Evolutionary conservation across 2,797 vertebrate genomes (phyloP).

Genomic region (Morus bassanus): DNA sequence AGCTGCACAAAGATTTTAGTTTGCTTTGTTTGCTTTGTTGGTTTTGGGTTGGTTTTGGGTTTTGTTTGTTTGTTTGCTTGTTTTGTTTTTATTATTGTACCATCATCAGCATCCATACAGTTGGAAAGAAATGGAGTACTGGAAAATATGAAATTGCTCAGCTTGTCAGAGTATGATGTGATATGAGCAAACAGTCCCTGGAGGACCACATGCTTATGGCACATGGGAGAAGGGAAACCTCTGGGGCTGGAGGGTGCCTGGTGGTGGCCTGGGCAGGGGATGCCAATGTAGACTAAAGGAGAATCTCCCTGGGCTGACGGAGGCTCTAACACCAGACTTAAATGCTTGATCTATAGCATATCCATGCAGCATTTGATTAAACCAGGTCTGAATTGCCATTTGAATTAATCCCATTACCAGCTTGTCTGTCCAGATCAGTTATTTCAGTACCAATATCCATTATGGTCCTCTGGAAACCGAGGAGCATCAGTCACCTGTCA

Average conservation of each 20-base stretch:
- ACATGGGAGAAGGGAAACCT: neutral
- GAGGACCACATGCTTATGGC: neutral
- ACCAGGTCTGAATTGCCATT: neutral
- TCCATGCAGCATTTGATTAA: neutral
- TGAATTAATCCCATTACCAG: neutral
- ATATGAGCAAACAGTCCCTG: rapidly evolving
- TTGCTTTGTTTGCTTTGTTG: neutral
- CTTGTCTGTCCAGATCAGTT: neutral
- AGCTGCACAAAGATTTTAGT: neutral
- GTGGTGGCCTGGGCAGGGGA: neutral
- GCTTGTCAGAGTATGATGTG: neutral
- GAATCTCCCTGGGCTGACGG: rapidly evolving
- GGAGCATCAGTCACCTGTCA: neutral
- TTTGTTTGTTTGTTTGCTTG: neutral
- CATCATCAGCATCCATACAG: neutral
- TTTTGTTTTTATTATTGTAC: neutral
- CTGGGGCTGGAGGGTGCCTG: neutral
- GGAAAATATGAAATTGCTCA: neutral
- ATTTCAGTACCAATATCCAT: neutral
- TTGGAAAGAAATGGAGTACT: neutral
- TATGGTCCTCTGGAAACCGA: neutral
- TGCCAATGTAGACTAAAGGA: neutral
- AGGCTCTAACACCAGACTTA: neutral
- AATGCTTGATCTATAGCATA: neutral
- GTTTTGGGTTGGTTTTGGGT: rapidly evolving